Evolutionary conservation across 2,113 vertebrate genomes (phyloP), one percentile per base, ranked within the genome.

Genomic region (Oncorhynchus kisutch): DNA sequence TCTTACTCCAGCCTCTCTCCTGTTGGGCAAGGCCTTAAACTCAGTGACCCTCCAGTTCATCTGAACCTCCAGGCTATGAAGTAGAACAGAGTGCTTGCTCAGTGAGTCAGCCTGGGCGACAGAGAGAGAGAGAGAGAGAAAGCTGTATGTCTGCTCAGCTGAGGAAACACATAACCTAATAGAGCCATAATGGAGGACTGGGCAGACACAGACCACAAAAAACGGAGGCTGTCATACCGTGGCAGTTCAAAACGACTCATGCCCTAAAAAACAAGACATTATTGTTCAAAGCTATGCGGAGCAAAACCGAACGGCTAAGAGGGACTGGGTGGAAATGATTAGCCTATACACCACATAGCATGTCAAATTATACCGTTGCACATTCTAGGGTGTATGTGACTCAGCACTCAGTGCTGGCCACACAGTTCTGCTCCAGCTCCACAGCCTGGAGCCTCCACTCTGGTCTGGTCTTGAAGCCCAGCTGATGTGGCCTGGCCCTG

Each of bases 81-180:
- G 54, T 20, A 57, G 54, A 57, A 16, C 14, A 20, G 54, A 57
- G 54, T 4, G 54, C 18, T 57, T 57, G 9, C 39, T 45, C 9
- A 18, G 54, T 57, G 54, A 57, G 54, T 57, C 54, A 57, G 13
- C 54, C 54, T 20, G 14, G 6, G 18, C 16, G 11, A 13, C 3
- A 57, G 16, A 13, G 51, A 18, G 4, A 12, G 3, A 54, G 12
- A 11, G 9, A 45, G 39, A 45, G 39, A 45, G 39, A 20, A 4
- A 16, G 54, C 13, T 57, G 54, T 57, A 57, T 4, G 13, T 14
- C 54, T 57, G 54, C 13, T 57, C 39, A 11, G 39, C 39, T 14
- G 54, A 57, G 39, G 57, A 31, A 76, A 72, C 34, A 70, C 39
- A 18, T 65, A 39, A 39, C 48, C 51, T 69, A 76, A 68, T 59